Base-by-base conservation (phyloP, 2,113 vertebrate species). In the Cololabis saira region DNA sequence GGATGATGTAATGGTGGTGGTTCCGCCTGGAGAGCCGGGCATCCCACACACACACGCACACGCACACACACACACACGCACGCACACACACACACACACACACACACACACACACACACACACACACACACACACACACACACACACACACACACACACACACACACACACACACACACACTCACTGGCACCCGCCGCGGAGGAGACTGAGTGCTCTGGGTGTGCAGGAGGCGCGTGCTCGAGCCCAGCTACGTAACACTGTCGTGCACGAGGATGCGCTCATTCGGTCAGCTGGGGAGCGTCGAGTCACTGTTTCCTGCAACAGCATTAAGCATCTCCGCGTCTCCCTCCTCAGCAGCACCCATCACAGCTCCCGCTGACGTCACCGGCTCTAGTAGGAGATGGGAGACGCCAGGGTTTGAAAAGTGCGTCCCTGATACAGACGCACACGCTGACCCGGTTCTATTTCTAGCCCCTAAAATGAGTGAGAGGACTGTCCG, bases 1-100 rank as follows among this genome's bases (percentile, higher is more conserved):
- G n/a, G 82, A 80, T 93, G 92, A 93, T 87, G 92, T 92, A 89
- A 93, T 92, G 83, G 69, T 76, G 78, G 80, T 67, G 85, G 67
- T 57, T 82, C 76, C 71, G 44, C 43, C n/a, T 14, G 3, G 43
- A 8, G 43, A 45, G 43, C 45, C 62, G 67, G 74, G 61, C 80
- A 86, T 76, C 81, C 71, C 68, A 76, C 67, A 64, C 22, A 64
- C 22, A 64, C 56, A 24, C 18, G 5, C 40, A 21, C 16, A 17
- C 47, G 40, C 7, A 17, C 61, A 43, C 47, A 27, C 50, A 19
- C 61, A 76, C 67, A 64, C 22, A n/a, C n/a, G 61, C 56, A 24
- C 18, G 5, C 40, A 21, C 16, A 17, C 47, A 40, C 7, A 17
- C 61, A 43, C 47, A 27, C 50, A 19, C 61, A n/a, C 68, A 76